Base-by-base conservation (phyloP, 1,140 invertebrate species). In the Monochamus saltuarius region DNA sequence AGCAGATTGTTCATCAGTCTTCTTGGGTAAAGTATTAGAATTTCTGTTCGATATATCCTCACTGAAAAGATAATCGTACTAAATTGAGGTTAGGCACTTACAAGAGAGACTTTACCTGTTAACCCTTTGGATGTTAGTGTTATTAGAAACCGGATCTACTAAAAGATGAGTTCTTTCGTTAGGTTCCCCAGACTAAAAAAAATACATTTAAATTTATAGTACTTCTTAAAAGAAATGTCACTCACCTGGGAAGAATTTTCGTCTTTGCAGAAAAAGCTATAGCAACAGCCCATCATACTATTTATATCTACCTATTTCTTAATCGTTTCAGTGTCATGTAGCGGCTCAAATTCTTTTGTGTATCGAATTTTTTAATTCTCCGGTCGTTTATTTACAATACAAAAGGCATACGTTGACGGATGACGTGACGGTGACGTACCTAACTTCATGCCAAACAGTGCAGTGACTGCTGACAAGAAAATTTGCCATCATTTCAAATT, bases 1-100 rank as follows among this genome's bases (percentile, higher is more conserved):
- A 11, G 90, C 92, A 69, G 89, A 93, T 78, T 94, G 91, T 76
- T 95, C 92, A 77, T 95, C 91, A 59, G 84, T 85, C 68, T 91
- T 90, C 74, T 91, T 91, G 29, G 89, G 85, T 43, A 86, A 80
- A 16, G 85, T 84, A 71, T 81, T 85, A 13, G 81, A 78, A 75
- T 84, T 84, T 61, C 84, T 81, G 66, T 79, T 81, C 62, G 83
- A 79, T 68, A 83, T 81, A 75, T 87, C 85, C 67, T 88, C 86
- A 66, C 86, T 88, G 75, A 75, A 75, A 56, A 56, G 3, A 13
- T 36, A 56, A 34, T 34, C 36, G 10, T 17, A 16, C 22, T 14
- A 70, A 51, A 47, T 64, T 35, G 17, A 52, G 22, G 10, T 7
- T 22, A 40, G 29, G 34, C 29, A 51, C 7, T 50, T 22, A 52